These are phyloP conservation scores for Sarcophaga peregrina DNA, from an alignment of 1,140 invertebrate species.

Conservation along the genomic window DNA sequence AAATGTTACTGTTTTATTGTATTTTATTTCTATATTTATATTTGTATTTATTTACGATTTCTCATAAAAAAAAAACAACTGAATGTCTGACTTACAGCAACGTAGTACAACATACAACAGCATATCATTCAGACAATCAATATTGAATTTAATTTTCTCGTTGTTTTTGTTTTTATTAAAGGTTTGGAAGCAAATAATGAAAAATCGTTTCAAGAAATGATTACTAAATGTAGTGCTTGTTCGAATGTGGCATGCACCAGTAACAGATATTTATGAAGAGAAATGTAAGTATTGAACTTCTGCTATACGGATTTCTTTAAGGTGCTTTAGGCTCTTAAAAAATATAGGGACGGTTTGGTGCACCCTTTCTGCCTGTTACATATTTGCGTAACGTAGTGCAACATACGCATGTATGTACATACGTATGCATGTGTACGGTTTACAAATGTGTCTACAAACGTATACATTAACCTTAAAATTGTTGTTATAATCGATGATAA, in stretches of 20 bases:
- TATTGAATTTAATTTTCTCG: neutral
- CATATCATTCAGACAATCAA: neutral
- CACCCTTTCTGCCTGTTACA: slow-evolving; percentile 6
- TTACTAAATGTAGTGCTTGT: neutral
- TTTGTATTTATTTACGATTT: slow-evolving; percentile 14
- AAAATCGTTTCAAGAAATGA: neutral
- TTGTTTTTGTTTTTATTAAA: neutral
- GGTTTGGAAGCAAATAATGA: slow-evolving; percentile 8
- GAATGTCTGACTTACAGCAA: too few relatives aligned
- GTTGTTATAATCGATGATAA: too few relatives aligned
- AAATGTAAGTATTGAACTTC: neutral
- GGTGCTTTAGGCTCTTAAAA: neutral
- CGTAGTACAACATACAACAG: neutral
- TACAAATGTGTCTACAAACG: too few relatives aligned
- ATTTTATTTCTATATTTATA: neutral
- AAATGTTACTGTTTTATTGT: slow-evolving; percentile 12
- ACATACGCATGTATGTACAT: neutral
- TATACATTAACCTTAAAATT: too few relatives aligned
- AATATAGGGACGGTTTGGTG: neutral
- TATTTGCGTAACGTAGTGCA: slow-evolving; percentile 33
- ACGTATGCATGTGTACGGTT: neutral
- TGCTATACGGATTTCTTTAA: neutral
- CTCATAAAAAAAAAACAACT: neutral
- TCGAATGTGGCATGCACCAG: neutral
- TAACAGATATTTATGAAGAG: neutral